Conservation (phyloP, 2,797 vertebrate species). For the Ptychobarbus kaznakovi region DNA sequence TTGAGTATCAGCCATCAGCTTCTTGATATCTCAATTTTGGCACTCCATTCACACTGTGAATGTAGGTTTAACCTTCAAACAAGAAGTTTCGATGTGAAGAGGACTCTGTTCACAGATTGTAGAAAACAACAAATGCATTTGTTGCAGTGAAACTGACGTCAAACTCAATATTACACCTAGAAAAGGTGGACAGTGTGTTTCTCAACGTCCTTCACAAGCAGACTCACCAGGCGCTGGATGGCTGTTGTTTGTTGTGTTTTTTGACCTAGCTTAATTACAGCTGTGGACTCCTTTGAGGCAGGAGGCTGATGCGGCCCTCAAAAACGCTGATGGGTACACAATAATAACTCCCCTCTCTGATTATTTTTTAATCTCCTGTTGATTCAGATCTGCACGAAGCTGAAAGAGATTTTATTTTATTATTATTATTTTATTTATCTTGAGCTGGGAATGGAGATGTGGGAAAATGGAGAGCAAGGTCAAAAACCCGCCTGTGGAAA, state of each 20-base stretch:
- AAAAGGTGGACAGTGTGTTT: conserved; percentile 4
- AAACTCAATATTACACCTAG: conserved; percentile 23
- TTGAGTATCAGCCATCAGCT: conserved; percentile 7
- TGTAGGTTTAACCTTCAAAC: conserved; percentile 38
- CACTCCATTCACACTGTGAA: neutral
- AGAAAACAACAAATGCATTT: conserved; percentile 14
- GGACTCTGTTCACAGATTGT: conserved; percentile 6
- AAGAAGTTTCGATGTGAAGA: neutral
- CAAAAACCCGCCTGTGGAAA: conserved; percentile 43
- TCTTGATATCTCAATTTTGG: conserved; percentile 21
- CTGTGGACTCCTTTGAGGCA: conserved; percentile 35
- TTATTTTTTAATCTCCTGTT: conserved; percentile 65
- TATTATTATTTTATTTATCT: neutral
- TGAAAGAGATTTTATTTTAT: neutral
- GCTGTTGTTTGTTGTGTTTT: conserved; percentile 35
- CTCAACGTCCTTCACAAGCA: neutral
- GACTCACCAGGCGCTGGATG: conserved; percentile 8
- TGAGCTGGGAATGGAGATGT: conserved; percentile 22
- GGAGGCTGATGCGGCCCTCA: conserved; percentile 40
- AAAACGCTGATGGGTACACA: conserved; percentile 56
- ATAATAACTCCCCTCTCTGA: conserved; percentile 59
- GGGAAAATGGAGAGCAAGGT: conserved; percentile 41
- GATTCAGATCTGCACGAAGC: conserved; percentile 57
- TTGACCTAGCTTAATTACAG: conserved; percentile 57
- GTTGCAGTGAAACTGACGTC: neutral